Evolutionary conservation across 2,888 invertebrate genomes (phyloP), one percentile per base, ranked within the genome.

Genomic region (Endomychus coccineus): DNA sequence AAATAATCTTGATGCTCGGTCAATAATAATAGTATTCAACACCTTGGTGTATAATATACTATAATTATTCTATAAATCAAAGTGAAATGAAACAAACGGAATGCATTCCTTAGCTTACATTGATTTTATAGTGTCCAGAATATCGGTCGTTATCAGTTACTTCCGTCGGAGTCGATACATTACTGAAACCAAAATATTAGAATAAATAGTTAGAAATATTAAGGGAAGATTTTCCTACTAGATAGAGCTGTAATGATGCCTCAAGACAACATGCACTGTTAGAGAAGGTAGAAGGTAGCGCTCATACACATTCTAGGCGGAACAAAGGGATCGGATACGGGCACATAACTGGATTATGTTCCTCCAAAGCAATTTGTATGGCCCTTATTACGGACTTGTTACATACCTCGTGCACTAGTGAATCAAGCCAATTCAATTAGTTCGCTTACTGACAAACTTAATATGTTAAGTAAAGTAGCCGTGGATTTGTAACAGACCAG

Each of bases 341-440:
- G 49, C 51, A 46, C 44, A 54, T 57, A 61, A 61, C 55, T 56
- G 53, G 56, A 61, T 61, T 59, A 59, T 55, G 56, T 58, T 58
- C 49, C 55, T 50, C 56, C 56, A 57, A 59, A 58, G 59, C 57
- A 60, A 60, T 60, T 59, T 60, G 58, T 57, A 56, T 58, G 56
- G 56, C 53, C 55, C 58, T 59, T 60, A 58, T 58, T 57, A 58
- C 57, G 52, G 56, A 46, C 56, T 58, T 55, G 58, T 57, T 56
- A 55, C 56, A 57, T 55, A 53, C 54, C 52, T 56, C 52, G 55
- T 56, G 54, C 56, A 55, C 55, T 50, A 52, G 54, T 55, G 56
- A 61, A 61, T 61, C 58, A 56, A 58, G 55, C 55, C 57, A 57
- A 61, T 61, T 59, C 56, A 59, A 61, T 61, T 61, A 61, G 56